phyloP scores from a whole-genome alignment of 2,797 vertebrate genomes.

The Syngnathus rostellatus region DNA sequence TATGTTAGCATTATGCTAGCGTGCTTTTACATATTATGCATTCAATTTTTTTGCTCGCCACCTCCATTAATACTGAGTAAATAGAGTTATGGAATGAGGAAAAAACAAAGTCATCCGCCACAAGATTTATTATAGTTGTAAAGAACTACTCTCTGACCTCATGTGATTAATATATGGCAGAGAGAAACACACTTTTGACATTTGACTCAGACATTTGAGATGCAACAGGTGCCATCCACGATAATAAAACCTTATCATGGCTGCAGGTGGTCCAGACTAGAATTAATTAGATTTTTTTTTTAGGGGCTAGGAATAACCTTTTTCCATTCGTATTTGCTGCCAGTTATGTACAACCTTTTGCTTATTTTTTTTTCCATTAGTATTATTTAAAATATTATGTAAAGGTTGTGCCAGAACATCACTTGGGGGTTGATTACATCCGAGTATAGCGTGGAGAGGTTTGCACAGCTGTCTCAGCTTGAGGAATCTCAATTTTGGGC shows the following conservation, averaged over 20 bases:
- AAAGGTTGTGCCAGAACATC: neutral
- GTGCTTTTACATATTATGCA: too few relatives aligned
- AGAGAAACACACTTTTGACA: slow-evolving; percentile 2
- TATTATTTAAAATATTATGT: neutral
- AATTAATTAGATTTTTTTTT: slow-evolving; percentile 31
- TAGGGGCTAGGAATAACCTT: slow-evolving; percentile 2
- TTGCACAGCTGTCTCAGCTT: neutral
- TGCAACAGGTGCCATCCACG: slow-evolving; percentile 19
- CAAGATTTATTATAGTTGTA: neutral
- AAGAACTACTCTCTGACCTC: neutral
- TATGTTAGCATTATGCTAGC: too few relatives aligned
- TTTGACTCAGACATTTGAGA: slow-evolving; percentile 28
- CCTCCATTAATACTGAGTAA: too few relatives aligned
- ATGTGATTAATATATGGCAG: neutral
- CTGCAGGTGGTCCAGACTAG: slow-evolving; percentile 15
- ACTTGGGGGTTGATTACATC: neutral
- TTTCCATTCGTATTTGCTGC: slow-evolving; percentile 23
- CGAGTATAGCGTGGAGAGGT: neutral
- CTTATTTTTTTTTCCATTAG: neutral
- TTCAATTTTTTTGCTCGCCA: too few relatives aligned
- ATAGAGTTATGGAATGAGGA: neutral
- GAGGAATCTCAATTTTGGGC: neutral
- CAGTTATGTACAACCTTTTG: slow-evolving; percentile 31
- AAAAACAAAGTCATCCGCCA: neutral
- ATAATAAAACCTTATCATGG: slow-evolving; percentile 23